Conservation (phyloP, 2,113 vertebrate species). For the Scortum barcoo region DNA sequence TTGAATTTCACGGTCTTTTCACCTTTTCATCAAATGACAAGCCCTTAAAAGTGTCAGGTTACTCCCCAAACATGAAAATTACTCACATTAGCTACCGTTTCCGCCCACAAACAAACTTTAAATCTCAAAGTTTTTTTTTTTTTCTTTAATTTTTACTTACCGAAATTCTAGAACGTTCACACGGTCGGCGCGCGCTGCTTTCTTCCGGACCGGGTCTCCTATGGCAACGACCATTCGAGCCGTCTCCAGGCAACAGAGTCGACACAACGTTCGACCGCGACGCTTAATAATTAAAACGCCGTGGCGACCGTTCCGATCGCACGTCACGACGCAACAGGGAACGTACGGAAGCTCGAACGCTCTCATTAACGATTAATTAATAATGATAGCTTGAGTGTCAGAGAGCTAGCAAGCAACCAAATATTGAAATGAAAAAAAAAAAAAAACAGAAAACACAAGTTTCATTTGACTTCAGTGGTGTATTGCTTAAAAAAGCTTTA, state of each 20-base stretch:
- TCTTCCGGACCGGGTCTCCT: background rate
- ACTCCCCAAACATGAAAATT: background rate
- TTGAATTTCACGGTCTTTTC: background rate
- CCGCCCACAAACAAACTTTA: background rate
- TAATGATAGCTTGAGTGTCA: too few species aligned
- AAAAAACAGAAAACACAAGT: background rate
- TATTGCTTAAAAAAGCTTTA: too few species aligned
- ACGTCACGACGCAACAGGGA: background rate
- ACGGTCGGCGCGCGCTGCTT: background rate
- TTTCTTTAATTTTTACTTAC: constrained; percentile 59
- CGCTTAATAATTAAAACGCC: constrained; percentile 49
- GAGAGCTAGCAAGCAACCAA: background rate
- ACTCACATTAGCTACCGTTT: background rate
- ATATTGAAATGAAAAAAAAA: background rate
- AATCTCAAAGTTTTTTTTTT: background rate
- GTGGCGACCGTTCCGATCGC: constrained; percentile 15
- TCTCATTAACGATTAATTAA: too few species aligned
- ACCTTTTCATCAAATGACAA: background rate
- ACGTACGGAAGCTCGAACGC: background rate
- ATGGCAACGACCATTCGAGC: constrained; percentile 30
- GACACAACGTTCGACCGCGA: background rate
- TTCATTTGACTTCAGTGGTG: too few species aligned
- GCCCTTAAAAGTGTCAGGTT: background rate
- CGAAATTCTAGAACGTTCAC: constrained; percentile 9
- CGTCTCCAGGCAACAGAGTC: constrained; percentile 73